Conservation (phyloP, 2,113 vertebrate species). For the Ptychochromis oligacanthus region DNA sequence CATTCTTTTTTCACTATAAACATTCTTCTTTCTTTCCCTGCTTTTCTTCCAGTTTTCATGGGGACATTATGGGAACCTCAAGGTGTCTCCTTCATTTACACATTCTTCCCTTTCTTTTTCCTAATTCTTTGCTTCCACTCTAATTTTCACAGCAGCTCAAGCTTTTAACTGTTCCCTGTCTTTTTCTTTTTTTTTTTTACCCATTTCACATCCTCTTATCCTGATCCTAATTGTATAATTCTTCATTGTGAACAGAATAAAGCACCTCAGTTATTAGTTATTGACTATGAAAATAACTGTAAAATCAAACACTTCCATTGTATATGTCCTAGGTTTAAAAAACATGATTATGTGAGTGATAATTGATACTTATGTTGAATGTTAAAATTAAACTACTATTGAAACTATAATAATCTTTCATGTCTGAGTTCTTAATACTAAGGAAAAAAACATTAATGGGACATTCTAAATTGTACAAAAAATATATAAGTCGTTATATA, state of each 20-base stretch:
- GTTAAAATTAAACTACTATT: conserved; percentile 82
- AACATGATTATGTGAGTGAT: conserved; percentile 73
- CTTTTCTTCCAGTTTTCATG: background rate
- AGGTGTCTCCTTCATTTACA: background rate
- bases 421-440: conserved; percentile 34
- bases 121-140: background rate
- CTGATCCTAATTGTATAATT: background rate
- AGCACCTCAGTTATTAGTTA: conserved; percentile 44
- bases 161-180: background rate
- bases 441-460: too few species aligned
- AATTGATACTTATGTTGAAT: conserved; percentile 79
- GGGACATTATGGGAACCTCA: background rate
- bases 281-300: conserved; percentile 40
- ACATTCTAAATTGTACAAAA: too few species aligned
- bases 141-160: background rate
- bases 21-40: background rate
- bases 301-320: conserved; percentile 43
- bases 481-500: too few species aligned
- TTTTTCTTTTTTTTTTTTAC: background rate
- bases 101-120: background rate
- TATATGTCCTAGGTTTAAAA: conserved; percentile 49
- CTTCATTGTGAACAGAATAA: conserved; percentile 54
- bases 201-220: background rate
- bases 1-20: background rate
- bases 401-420: conserved; percentile 53